Percentiles rank a stretch among this genome's conserved stretches.
phyloP scores from a whole-genome alignment of 2,888 invertebrate species.

The Mimas tiliae region DNA sequence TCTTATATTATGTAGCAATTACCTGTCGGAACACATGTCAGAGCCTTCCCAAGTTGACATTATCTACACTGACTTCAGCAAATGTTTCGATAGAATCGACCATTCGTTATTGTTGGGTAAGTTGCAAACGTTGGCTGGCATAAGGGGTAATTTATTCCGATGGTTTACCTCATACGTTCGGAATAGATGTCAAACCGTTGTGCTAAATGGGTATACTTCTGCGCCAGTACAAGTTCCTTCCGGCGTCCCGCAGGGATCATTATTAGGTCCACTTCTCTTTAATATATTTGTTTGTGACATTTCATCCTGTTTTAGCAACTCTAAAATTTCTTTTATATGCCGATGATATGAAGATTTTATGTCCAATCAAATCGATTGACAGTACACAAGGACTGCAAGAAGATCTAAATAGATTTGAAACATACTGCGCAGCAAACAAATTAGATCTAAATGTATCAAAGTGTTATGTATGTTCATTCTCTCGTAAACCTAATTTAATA shows the following conservation, averaged over 20 bases:
- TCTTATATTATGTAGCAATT: conserved; percentile 12
- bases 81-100: conserved; percentile 25
- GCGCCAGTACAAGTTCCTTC: background rate
- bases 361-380: background rate
- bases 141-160: conserved; percentile 12
- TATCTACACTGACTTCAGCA: conserved; percentile 28
- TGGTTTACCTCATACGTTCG: background rate
- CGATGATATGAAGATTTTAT: too few species aligned
- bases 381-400: background rate
- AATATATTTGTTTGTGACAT: background rate
- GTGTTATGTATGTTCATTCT: background rate
- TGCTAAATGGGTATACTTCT: background rate
- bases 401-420: background rate
- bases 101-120: conserved; percentile 6
- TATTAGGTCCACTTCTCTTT: background rate
- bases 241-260: background rate
- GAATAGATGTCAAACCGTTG: too few species aligned
- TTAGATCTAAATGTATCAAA: background rate
- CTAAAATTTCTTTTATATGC: background rate
- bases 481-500: background rate
- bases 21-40: conserved; percentile 20
- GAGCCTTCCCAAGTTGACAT: conserved; percentile 25
- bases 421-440: too few species aligned
- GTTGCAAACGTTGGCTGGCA: background rate
- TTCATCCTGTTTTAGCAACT: background rate